A percentile compares a stretch with the other conserved stretches of the same genome.
phyloP scores from a whole-genome alignment of 2,113 vertebrate genomes.

The Hippotragus niger region DNA sequence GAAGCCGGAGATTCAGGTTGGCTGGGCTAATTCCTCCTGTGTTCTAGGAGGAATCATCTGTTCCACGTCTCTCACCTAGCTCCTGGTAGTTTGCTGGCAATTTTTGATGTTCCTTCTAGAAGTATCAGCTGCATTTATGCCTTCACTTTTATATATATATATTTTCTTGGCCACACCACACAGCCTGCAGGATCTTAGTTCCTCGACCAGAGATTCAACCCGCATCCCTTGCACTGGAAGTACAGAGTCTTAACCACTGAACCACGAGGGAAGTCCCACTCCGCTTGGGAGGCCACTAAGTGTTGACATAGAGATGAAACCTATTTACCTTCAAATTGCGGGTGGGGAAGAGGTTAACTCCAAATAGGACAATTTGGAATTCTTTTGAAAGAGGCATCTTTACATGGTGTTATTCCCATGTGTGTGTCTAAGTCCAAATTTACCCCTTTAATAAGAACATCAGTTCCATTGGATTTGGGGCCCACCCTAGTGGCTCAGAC shows the following conservation, averaged over 20 bases:
- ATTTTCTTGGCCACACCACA: neutral
- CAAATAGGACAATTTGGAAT: neutral
- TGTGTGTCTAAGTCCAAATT: neutral
- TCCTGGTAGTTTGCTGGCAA: no score
- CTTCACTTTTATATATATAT: neutral
- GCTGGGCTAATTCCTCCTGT: neutral
- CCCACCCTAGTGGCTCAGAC: neutral
- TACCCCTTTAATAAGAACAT: neutral
- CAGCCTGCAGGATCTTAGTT: neutral
- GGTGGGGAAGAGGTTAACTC: neutral
- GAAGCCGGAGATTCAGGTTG: neutral
- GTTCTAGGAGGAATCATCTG: neutral
- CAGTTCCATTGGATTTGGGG: neutral
- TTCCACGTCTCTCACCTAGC: neutral
- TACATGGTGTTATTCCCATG: neutral
- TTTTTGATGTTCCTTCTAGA: neutral
- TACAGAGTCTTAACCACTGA: neutral
- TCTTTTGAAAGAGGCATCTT: neutral
- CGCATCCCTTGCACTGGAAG: neutral
- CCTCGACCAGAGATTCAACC: neutral
- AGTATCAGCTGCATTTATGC: no score
- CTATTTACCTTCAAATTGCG: neutral
- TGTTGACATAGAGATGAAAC: neutral
- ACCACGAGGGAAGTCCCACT: neutral
- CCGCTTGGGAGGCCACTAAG: rapidly evolving